These are phyloP conservation scores for Pogonocherus hispidulus DNA, from an alignment of 2,888 invertebrate genomes.

Conservation along the genomic window DNA sequence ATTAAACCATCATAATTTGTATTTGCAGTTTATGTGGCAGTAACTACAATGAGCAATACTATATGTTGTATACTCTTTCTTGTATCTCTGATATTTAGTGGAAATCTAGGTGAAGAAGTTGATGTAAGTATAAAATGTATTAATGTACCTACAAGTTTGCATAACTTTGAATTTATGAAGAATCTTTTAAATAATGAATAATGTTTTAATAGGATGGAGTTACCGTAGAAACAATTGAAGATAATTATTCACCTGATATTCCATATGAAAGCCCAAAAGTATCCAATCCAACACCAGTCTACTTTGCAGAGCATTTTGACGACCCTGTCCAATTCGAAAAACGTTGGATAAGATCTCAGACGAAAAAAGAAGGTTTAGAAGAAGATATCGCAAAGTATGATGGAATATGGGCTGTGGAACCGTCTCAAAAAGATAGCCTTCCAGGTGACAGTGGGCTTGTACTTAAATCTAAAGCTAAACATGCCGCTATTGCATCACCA, in stretches of 20 bases:
- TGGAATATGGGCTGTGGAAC: conserved; percentile 85
- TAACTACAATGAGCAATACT: conserved; percentile 37
- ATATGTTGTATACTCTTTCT: conserved; percentile 31
- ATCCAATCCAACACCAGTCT: conserved; percentile 73
- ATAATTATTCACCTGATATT: conserved; percentile 64
- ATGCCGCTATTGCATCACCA: conserved; percentile 90
- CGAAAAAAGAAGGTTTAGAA: conserved; percentile 79
- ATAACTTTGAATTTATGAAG: conserved; percentile 3
- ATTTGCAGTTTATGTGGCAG: conserved; percentile 40
- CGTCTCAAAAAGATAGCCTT: conserved; percentile 82
- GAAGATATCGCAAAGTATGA: conserved; percentile 96
- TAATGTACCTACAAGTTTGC: not conserved
- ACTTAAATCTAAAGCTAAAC: conserved; percentile 94
- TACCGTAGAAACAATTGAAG: conserved; percentile 60
- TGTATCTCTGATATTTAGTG: conserved; percentile 30
- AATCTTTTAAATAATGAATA: conserved; percentile 2
- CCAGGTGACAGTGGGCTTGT: conserved; percentile 88
- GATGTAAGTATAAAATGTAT: conserved; percentile 36
- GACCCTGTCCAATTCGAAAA: conserved; percentile 79
- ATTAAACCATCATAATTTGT: conserved; percentile 11
- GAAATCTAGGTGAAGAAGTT: conserved; percentile 28
- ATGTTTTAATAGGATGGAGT: conserved; percentile 56
- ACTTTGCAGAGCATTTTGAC: conserved; percentile 91
- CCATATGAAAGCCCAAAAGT: conserved; percentile 82
- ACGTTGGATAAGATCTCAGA: conserved; percentile 89